A percentile compares a stretch with the other conserved stretches of the same genome.
Conservation (phyloP, 2,113 vertebrate species). For the Tychaedon coryphoeus region DNA sequence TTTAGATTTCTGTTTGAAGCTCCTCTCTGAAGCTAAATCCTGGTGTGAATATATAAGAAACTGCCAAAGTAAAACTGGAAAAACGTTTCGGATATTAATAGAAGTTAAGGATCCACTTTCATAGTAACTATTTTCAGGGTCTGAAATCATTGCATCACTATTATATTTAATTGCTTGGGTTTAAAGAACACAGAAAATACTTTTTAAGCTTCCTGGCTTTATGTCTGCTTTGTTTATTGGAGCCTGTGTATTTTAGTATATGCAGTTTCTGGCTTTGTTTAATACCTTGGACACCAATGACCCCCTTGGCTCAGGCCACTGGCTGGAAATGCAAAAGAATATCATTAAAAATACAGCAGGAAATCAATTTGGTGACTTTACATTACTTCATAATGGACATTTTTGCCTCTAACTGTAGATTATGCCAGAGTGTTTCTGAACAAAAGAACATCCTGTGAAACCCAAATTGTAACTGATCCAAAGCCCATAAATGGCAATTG, state of each 20-base stretch:
- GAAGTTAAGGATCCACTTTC: not conserved
- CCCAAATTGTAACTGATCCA: not conserved
- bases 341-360: conserved; percentile 39
- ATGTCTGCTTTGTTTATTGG: not conserved
- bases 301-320: not conserved
- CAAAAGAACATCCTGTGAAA: not conserved
- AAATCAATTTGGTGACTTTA: conserved; percentile 19
- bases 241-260: not conserved
- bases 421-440: not conserved
- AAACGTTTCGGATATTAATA: not conserved
- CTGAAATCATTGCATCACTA: not conserved
- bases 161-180: not conserved
- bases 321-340: not conserved
- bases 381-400: not conserved
- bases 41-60: not conserved
- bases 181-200: not conserved
- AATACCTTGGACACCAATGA: not conserved
- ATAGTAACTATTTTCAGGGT: not conserved
- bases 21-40: not conserved
- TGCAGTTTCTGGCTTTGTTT: not conserved
- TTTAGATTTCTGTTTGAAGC: not conserved
- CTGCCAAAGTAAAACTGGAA: not conserved
- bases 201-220: not conserved
- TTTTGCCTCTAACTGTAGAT: not conserved
- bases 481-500: not conserved